Conservation (phyloP, 2,888 invertebrate genomes). For the Drosophila pegasa region DNA sequence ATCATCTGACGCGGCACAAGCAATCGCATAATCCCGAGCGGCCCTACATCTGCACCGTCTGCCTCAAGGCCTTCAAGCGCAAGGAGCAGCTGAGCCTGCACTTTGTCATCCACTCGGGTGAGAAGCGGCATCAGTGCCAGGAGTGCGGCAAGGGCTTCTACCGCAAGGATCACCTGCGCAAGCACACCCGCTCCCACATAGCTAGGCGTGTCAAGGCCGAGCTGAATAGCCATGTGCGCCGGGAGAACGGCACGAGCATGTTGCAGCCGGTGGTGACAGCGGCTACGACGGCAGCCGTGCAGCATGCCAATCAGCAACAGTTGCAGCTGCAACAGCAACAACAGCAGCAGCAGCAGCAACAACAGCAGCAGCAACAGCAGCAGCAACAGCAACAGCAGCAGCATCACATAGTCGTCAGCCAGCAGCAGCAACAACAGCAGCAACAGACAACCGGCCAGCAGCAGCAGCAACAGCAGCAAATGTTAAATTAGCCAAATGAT, state of each 20-base stretch:
- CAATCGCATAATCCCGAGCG: conserved; percentile 95
- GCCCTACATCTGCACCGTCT: conserved; percentile 94
- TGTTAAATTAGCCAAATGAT: conserved; percentile 84
- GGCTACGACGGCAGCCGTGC: conserved; percentile 78
- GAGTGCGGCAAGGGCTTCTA: conserved; percentile 95
- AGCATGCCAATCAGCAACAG: conserved; percentile 85
- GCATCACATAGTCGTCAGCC: conserved; percentile 73
- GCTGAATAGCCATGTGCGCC: conserved; percentile 84
- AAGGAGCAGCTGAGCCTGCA: conserved; percentile 95
- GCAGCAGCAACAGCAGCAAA: conserved; percentile 83
- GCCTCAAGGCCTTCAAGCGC: conserved; percentile 94
- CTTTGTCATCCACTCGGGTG: conserved; percentile 94
- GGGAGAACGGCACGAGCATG: conserved; percentile 84
- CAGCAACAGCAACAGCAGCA: conserved; percentile 69
- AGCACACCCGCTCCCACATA: conserved; percentile 93
- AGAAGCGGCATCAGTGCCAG: conserved; percentile 93
- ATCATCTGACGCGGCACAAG: conserved; percentile 94
- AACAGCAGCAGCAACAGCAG: conserved; percentile 75
- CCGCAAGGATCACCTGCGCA: conserved; percentile 93
- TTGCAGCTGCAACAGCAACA: conserved; percentile 86
- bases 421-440: conserved; percentile 74
- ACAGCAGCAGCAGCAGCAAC: conserved; percentile 69
- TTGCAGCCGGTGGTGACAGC: conserved; percentile 82
- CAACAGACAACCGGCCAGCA: conserved; percentile 69
- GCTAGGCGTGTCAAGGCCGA: conserved; percentile 93